A percentile compares a stretch with the other conserved stretches of the same genome.
These are phyloP conservation scores for Galerucella nymphaeae DNA, from an alignment of 2,888 invertebrate species.

Conservation along the genomic window DNA sequence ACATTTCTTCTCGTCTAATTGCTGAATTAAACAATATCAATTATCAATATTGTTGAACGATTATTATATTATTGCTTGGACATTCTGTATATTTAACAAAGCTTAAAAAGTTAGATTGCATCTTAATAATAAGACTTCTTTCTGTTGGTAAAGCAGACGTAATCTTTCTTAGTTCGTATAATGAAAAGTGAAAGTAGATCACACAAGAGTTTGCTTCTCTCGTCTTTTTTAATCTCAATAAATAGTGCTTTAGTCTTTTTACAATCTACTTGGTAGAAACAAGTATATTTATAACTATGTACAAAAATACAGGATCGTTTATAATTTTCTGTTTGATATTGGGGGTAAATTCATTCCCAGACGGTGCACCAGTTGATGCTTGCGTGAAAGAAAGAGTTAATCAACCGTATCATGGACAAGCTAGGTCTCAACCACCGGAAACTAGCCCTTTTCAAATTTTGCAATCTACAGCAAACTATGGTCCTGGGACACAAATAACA, in stretches of 20 bases:
- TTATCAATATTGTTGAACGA: no score
- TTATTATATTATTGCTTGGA: no score
- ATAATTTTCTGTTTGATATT: slow-evolving; percentile 31
- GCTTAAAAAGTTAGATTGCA: neutral
- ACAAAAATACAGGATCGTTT: neutral
- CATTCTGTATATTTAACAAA: no score
- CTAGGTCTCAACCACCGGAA: slow-evolving; percentile 73
- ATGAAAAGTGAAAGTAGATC: slow-evolving; percentile 18
- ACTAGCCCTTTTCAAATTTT: slow-evolving; percentile 76
- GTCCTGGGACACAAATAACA: slow-evolving; percentile 77
- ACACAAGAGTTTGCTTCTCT: neutral
- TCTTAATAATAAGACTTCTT: neutral
- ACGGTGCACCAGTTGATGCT: slow-evolving; percentile 83
- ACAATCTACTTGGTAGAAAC: neutral
- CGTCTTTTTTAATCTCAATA: neutral
- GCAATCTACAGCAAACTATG: slow-evolving; percentile 74
- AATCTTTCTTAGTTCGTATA: neutral
- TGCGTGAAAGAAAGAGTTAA: slow-evolving; percentile 82
- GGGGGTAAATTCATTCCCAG: slow-evolving; percentile 71
- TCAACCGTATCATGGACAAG: slow-evolving; percentile 82
- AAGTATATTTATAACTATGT: slow-evolving; percentile 6
- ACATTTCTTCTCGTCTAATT: no score
- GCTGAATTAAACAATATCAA: no score
- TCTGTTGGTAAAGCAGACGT: neutral
- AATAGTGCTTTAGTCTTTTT: slow-evolving; percentile 10